Conservation (phyloP, 2,113 vertebrate species). For the Pseudorhombus dupliciocellatus region DNA sequence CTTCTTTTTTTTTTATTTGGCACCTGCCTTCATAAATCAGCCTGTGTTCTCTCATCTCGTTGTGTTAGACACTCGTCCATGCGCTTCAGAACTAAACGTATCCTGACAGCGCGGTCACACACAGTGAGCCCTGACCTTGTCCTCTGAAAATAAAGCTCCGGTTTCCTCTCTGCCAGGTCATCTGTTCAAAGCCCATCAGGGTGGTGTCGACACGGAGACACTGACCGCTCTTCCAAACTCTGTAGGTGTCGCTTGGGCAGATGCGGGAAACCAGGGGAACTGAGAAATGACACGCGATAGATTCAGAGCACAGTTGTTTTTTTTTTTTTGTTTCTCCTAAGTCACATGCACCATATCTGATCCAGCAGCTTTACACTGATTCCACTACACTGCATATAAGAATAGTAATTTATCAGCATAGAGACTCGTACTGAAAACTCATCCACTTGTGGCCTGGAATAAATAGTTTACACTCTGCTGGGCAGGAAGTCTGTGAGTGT, state of each 20-base stretch:
- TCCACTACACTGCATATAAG: background rate
- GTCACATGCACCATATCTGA: background rate
- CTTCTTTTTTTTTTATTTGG: background rate
- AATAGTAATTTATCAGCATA: background rate
- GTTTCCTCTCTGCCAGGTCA: conserved; percentile 98
- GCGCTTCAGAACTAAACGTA: background rate
- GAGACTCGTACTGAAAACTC: background rate
- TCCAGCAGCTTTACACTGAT: background rate
- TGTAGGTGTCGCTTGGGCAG: conserved; percentile 97
- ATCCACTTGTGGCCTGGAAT: conserved; percentile 9
- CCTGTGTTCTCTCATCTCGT: background rate
- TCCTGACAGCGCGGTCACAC: background rate
- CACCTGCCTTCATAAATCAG: background rate
- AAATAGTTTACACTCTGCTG: conserved; percentile 1
- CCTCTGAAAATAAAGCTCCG: conserved; percentile 96
- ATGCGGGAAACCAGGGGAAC: conserved; percentile 97
- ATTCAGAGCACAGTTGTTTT: too few relatives aligned
- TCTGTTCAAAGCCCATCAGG: conserved; percentile 95
- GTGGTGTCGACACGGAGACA: conserved; percentile 97
- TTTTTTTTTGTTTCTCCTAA: background rate
- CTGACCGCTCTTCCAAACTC: conserved; percentile 98
- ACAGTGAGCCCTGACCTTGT: conserved; percentile 84
- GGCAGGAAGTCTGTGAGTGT: conserved; percentile 14
- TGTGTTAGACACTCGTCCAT: background rate
- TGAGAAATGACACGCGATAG: conserved; percentile 57